phyloP scores from a whole-genome alignment of 2,797 vertebrate species.

The Telmatherina bonti region DNA sequence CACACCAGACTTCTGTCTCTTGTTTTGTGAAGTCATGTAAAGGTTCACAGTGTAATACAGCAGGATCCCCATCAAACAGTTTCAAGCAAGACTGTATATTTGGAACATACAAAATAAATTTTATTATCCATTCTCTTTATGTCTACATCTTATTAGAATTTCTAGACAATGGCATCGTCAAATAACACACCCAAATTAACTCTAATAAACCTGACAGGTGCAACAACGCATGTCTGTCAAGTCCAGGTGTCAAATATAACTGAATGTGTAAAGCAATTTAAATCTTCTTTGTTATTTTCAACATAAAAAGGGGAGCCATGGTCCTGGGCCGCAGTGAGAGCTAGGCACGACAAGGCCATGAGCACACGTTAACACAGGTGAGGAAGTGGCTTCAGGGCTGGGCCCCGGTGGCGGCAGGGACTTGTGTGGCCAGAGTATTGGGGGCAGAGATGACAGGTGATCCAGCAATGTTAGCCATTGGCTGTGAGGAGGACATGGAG shows the following conservation, averaged over 20 bases:
- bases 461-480: conserved; percentile 87
- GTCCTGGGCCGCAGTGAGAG: conserved; percentile 72
- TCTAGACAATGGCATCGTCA: conserved; percentile 85
- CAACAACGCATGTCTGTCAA: conserved; percentile 81
- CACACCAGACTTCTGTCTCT: conserved; percentile 71
- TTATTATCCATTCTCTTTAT: conserved; percentile 89
- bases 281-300: conserved; percentile 82
- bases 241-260: conserved; percentile 82
- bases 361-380: conserved; percentile 73
- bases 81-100: conserved; percentile 88
- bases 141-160: conserved; percentile 87
- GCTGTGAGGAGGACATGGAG: conserved; percentile 88
- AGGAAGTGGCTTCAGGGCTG: conserved; percentile 85
- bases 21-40: conserved; percentile 78
- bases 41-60: conserved; percentile 85
- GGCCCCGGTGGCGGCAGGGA: conserved; percentile 85
- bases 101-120: conserved; percentile 93
- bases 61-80: conserved; percentile 83
- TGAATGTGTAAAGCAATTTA: conserved; percentile 81
- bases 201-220: conserved; percentile 83
- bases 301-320: conserved; percentile 83
- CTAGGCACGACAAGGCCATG: conserved; percentile 75
- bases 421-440: conserved; percentile 87
- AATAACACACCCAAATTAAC: conserved; percentile 82
- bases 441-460: conserved; percentile 89